Base-by-base conservation (phyloP, 2,113 vertebrate genomes). In the Carassius carassius region DNA sequence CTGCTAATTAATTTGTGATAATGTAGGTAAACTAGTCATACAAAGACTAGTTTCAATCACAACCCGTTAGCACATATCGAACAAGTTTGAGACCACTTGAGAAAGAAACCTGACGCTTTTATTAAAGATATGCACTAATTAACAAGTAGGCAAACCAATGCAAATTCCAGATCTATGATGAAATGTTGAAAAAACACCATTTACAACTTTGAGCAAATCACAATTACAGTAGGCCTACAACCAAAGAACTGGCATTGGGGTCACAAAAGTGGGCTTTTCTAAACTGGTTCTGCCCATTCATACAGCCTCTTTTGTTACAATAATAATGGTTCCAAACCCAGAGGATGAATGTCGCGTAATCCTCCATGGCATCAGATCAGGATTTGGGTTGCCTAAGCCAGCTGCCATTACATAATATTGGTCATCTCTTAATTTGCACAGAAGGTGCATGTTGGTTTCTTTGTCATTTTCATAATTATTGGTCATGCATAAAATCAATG, bases 351-450 rank as follows among this genome's bases (percentile, higher is more conserved):
- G 83, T 87, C 78, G 86, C 87, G 87, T 87, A 82, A 87, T 85
- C 85, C 89, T 89, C 63, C 72, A 74, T 67, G 83, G 85, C 51
- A 81, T 86, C 84, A 83, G 84, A 90, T 87, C 89, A 85, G 89
- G 91, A 89, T 92, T 93, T 92, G 92, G 90, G 85, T 88, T 92
- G 88, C 89, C 85, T 86, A 88, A 80, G 89, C 89, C 93, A 93
- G 90, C 91, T 92, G 91, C 91, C 88, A 60, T 67, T 54, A 90
- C 89, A 91, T 94, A 92, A 94, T 91, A 91, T 84, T 89, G 86
- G 87, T 88, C 90, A 89, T 86, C 92, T 77, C 83, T 85, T 89
- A 89, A 93, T 92, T 88, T 92, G 89, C 91, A 92, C 88, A 89
- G 87, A 90, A 92, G 90, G 87, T 77, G 86, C 89, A 90, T 88